Evolutionary conservation across 2,888 invertebrate species (phyloP).

Genomic region (Drosophila seclusa): DNA sequence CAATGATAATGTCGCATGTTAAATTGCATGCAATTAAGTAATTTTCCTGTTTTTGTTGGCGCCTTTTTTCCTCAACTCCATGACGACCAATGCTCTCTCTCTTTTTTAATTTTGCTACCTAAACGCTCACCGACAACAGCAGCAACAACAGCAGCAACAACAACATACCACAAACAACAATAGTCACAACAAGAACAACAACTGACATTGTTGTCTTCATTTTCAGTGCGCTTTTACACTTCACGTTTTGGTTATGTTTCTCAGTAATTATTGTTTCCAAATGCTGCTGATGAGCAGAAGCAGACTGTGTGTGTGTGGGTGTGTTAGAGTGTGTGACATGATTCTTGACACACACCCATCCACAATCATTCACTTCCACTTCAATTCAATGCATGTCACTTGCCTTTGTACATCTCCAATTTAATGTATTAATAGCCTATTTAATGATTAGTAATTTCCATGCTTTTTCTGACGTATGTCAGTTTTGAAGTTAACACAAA

Average conservation of each 20-base stretch:
- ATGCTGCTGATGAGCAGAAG: constrained; percentile 39
- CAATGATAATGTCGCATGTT: constrained; percentile 82
- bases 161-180: constrained; percentile 12
- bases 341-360: neutral
- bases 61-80: constrained; percentile 24
- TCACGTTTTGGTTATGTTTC: constrained; percentile 35
- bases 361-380: neutral
- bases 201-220: constrained; percentile 36
- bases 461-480: neutral
- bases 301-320: neutral
- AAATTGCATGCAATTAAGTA: constrained; percentile 84
- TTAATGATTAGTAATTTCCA: neutral
- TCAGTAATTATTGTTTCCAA: constrained; percentile 71
- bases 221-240: constrained; percentile 16
- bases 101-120: constrained; percentile 37
- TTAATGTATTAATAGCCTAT: neutral
- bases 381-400: neutral
- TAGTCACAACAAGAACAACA: constrained; percentile 8
- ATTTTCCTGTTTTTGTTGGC: constrained; percentile 64
- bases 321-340: neutral
- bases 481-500: neutral
- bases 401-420: neutral
- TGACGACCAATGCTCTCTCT: constrained; percentile 19
- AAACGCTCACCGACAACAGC: constrained; percentile 38
- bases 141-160: constrained; percentile 18